Base-by-base conservation (phyloP, 1,140 invertebrate genomes). In the Triops cancriformis region DNA sequence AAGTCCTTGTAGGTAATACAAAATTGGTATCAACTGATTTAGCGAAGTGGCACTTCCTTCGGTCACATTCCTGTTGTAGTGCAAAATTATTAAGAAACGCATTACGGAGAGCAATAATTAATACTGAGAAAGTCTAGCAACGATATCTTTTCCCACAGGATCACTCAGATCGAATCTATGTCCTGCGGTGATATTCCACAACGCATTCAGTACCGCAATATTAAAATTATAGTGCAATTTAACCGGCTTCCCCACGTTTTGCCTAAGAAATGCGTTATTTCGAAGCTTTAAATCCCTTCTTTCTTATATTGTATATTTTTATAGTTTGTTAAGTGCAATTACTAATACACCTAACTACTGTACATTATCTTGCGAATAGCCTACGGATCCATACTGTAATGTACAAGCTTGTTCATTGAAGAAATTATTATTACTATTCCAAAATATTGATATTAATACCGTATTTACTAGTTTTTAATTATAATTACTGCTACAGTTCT, bases 121-220 rank as follows among this genome's bases (percentile, higher is more conserved):
- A 37, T 75, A 75, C 74, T 43, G 9, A 10, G 28, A 11, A 28
- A 76, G 11, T 26, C 14, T 31, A 7, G 14, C 23, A 4, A 76
- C 11, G n/a, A 76, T 43, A n/a, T 26, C 14, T 14, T 42, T 76
- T 2, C 26, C 26, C 23, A 51, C 37, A 42, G 9, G 74, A 74
- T 78, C 77, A 18, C 27, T 37, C 11, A 76, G 27, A 26, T 27
- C 41, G 37, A 78, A 43, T 41, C 77, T 72, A 11, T 77, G 27
- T n/a, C 77, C 77, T 2, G 77, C 77, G 11, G 73, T 78, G 26
- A 78, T 78, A 0, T 73, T 45, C 77, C 77, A 78, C 14, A 78
- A 28, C n/a, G 77, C 77, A 37, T 78, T 78, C 28, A 78, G 4
- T 1, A 78, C 37, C 1, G 77, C 18, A 11, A 78, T 6, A 45